Evolutionary conservation across 1,140 invertebrate genomes (phyloP).

Genomic region (Bicyclus anynana): DNA sequence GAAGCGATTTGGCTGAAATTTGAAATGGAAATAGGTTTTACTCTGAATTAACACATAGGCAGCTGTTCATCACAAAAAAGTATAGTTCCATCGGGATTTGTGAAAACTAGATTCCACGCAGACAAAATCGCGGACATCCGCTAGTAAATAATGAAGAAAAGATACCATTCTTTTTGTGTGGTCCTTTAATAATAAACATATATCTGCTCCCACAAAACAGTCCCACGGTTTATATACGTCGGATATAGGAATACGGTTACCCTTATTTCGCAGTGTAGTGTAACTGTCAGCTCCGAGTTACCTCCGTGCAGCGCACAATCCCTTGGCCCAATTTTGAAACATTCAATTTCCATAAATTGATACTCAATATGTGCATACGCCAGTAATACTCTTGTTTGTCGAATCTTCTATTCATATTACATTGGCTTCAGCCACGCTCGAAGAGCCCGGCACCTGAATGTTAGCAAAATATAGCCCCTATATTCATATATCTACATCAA

Average conservation of each 20-base stretch:
- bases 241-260: not conserved
- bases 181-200: too few relatives aligned
- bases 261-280: not conserved
- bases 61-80: too few relatives aligned
- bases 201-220: not conserved
- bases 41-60: too few relatives aligned
- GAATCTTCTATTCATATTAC: slow-evolving; percentile 10
- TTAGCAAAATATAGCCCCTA: not conserved
- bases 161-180: too few relatives aligned
- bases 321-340: slow-evolving; percentile 20
- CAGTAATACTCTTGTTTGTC: slow-evolving; percentile 7
- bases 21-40: too few relatives aligned
- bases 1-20: too few relatives aligned
- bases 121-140: too few relatives aligned
- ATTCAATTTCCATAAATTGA: slow-evolving; percentile 21
- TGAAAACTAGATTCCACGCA: too few relatives aligned
- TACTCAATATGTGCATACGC: slow-evolving; percentile 23
- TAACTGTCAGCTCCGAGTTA: not conserved
- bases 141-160: too few relatives aligned
- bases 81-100: too few relatives aligned
- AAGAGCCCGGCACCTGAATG: not conserved
- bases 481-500: too few relatives aligned
- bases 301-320: slow-evolving; percentile 4
- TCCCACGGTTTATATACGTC: not conserved
- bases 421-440: not conserved